phyloP scores from a whole-genome alignment of 2,888 invertebrate species.

The Leptopilina drosophilae region DNA sequence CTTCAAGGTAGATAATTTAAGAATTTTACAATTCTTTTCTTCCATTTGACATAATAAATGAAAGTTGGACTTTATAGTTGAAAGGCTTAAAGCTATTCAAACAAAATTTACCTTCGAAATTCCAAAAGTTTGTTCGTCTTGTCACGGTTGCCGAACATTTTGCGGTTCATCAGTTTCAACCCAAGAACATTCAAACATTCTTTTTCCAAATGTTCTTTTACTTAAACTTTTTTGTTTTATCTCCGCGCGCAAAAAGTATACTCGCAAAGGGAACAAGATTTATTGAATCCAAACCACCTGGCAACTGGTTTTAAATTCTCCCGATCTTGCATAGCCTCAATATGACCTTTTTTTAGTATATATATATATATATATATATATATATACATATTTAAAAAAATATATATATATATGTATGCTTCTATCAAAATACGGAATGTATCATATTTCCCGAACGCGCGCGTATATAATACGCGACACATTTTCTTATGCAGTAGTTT shows the following conservation, averaged over 20 bases:
- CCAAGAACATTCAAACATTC: constrained; percentile 15
- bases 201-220: constrained; percentile 7
- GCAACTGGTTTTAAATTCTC: constrained; percentile 38
- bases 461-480: constrained; percentile 27
- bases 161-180: constrained; percentile 36
- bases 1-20: too few relatives aligned
- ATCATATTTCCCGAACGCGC: constrained; percentile 28
- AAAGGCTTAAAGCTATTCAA: constrained; percentile 28
- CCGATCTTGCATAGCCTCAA: constrained; percentile 20
- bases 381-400: neutral
- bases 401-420: neutral
- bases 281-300: constrained; percentile 37
- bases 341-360: neutral
- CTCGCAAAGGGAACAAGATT: constrained; percentile 28
- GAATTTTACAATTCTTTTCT: too few relatives aligned
- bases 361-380: too few relatives aligned
- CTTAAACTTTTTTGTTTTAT: constrained; percentile 17
- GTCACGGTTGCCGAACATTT: constrained; percentile 23
- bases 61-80: neutral
- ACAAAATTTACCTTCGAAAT: neutral
- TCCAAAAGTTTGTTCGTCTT: constrained; percentile 29
- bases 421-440: constrained; percentile 32
- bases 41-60: neutral
- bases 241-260: constrained; percentile 12
- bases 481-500: constrained; percentile 35